Conservation (phyloP, 2,797 vertebrate species). For the Florisuga fusca region DNA sequence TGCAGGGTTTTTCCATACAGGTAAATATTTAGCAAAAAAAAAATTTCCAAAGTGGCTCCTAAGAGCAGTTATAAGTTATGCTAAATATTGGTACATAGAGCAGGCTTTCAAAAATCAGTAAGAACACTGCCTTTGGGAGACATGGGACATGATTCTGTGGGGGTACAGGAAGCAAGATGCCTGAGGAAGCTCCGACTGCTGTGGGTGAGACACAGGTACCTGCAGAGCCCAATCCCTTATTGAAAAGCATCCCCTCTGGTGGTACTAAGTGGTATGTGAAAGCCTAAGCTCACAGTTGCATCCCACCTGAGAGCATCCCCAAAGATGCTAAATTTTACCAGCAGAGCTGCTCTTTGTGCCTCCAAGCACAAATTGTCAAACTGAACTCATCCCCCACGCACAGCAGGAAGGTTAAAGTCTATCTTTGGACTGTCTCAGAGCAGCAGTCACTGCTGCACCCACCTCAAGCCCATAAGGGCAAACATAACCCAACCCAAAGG, state of each 20-base stretch:
- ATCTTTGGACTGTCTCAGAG: not conserved
- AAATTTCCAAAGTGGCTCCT: not conserved
- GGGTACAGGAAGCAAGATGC: not conserved
- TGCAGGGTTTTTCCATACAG: not conserved
- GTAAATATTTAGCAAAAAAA: not conserved
- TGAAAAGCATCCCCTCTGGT: constrained; percentile 62
- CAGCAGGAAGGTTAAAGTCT: not conserved
- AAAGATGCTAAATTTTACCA: constrained; percentile 40
- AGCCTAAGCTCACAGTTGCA: constrained; percentile 38
- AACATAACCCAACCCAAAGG: not conserved
- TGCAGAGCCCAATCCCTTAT: not conserved
- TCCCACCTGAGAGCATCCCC: constrained; percentile 43
- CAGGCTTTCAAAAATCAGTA: not conserved
- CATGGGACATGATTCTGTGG: not conserved
- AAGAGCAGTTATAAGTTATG: not conserved
- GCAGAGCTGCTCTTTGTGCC: not conserved
- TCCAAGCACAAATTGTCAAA: not conserved
- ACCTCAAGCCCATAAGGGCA: not conserved
- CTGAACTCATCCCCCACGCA: not conserved
- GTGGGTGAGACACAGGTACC: not conserved
- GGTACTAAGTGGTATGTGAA: constrained; percentile 53
- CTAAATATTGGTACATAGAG: not conserved
- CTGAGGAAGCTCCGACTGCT: not conserved
- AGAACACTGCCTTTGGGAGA: not conserved
- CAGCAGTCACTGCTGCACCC: not conserved